Evolutionary conservation across 2,113 vertebrate genomes (phyloP).

Genomic region (Otocyon megalotis): DNA sequence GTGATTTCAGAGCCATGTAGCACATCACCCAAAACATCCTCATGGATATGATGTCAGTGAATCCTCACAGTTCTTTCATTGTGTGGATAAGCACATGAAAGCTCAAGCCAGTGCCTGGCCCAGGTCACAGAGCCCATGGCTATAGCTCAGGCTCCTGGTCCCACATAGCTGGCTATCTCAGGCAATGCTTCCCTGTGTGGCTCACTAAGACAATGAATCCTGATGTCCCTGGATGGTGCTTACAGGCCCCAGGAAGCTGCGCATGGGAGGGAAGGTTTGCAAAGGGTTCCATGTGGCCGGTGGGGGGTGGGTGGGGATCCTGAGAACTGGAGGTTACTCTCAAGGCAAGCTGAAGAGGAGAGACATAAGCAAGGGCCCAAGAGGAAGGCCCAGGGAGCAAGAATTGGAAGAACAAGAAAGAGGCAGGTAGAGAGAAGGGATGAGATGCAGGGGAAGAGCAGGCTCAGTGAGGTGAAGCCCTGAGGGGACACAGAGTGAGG

Average conservation of each 20-base stretch:
- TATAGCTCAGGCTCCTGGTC: rapidly evolving
- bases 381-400: not conserved
- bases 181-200: not conserved
- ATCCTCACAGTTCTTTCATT: not conserved
- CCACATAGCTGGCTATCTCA: too few relatives aligned
- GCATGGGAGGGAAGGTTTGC: not conserved
- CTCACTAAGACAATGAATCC: not conserved
- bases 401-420: not conserved
- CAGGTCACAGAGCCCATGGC: not conserved
- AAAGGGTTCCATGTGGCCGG: not conserved
- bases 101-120: not conserved
- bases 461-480: rapidly evolving
- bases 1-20: not conserved
- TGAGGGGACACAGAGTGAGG: not conserved
- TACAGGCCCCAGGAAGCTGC: not conserved
- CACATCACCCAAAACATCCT: not conserved
- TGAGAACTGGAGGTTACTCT: not conserved
- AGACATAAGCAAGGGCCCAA: not conserved
- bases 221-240: not conserved
- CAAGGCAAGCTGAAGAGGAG: not conserved
- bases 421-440: not conserved
- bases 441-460: not conserved
- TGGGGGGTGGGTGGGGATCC: not conserved
- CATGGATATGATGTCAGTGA: not conserved
- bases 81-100: not conserved